Evolutionary conservation across 2,113 vertebrate species (phyloP).

Genomic region (Odocoileus virginianus): DNA sequence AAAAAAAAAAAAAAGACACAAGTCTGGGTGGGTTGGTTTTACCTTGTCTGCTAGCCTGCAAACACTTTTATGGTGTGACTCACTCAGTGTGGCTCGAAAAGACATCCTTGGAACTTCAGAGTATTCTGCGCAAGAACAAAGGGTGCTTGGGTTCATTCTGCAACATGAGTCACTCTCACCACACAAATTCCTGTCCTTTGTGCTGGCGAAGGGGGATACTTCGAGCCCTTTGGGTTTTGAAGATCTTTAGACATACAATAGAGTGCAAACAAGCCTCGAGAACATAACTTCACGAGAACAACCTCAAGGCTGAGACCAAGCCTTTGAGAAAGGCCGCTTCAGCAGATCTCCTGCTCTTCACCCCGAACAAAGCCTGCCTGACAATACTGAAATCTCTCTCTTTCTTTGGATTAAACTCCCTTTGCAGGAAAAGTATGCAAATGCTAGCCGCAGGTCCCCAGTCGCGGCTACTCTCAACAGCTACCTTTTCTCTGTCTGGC

Average conservation of each 20-base stretch:
- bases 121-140: slow-evolving; percentile 67
- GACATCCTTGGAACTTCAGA: slow-evolving; percentile 50
- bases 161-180: slow-evolving; percentile 68
- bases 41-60: slow-evolving; percentile 49
- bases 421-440: slow-evolving; percentile 84
- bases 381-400: slow-evolving; percentile 82
- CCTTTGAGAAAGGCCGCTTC: slow-evolving; percentile 81
- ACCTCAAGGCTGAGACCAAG: slow-evolving; percentile 75
- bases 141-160: slow-evolving; percentile 60
- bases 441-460: slow-evolving; percentile 71
- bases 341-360: slow-evolving; percentile 81
- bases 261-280: slow-evolving; percentile 79
- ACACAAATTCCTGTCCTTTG: slow-evolving; percentile 71
- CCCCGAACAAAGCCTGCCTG: slow-evolving; percentile 82
- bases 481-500: slow-evolving; percentile 82
- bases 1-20: neutral
- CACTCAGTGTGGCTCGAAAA: neutral
- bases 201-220: slow-evolving; percentile 69
- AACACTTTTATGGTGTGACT: slow-evolving; percentile 47
- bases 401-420: slow-evolving; percentile 81
- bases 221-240: slow-evolving; percentile 68
- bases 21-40: neutral
- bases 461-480: slow-evolving; percentile 71
- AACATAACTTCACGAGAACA: slow-evolving; percentile 77
- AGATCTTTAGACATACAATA: slow-evolving; percentile 78